A percentile compares a stretch with the other conserved stretches of the same genome.
Conservation (phyloP, 92 coral and sea anemone species). For the Porites lobata region DNA sequence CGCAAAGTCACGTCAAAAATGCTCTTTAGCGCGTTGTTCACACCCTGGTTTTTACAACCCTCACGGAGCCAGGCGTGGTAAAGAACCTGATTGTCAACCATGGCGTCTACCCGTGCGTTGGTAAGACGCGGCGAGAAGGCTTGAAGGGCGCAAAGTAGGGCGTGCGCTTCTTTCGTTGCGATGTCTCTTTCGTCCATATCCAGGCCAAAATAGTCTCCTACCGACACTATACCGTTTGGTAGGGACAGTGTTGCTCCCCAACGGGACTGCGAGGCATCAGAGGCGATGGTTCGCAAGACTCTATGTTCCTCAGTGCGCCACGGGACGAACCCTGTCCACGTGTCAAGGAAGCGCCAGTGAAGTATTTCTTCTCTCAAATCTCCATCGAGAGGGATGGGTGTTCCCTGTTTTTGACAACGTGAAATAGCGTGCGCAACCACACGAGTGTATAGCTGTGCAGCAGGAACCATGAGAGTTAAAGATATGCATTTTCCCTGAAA, state of each 20-base stretch:
- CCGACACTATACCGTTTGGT: constrained; percentile 16
- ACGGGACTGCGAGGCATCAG: too few species aligned
- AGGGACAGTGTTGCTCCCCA: too few species aligned
- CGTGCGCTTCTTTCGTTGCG: constrained; percentile 8
- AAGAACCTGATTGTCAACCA: too few species aligned
- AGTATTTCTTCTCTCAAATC: constrained; percentile 13
- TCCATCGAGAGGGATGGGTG: constrained; percentile 21
- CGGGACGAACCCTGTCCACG: constrained; percentile 46
- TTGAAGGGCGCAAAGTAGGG: constrained; percentile 9
- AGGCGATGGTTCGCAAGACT: too few species aligned
- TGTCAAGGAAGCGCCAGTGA: constrained; percentile 58
- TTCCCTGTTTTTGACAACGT: constrained; percentile 29
- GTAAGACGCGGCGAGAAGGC: too few species aligned
- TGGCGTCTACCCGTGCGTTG: too few species aligned
- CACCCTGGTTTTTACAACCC: too few species aligned
- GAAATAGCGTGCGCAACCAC: constrained; percentile 46
- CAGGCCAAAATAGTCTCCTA: constrained; percentile 28
- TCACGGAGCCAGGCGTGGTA: too few species aligned
- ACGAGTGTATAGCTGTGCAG: constrained; percentile 52
- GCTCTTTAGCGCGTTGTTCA: too few species aligned
- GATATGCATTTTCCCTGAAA: constrained; percentile 60
- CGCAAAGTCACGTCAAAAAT: too few species aligned
- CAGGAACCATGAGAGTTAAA: constrained; percentile 53
- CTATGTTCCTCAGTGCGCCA: constrained; percentile 64
- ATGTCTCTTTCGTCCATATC: constrained; percentile 13